Base-by-base conservation (phyloP, 2,797 vertebrate species). In the Clamator glandarius region DNA sequence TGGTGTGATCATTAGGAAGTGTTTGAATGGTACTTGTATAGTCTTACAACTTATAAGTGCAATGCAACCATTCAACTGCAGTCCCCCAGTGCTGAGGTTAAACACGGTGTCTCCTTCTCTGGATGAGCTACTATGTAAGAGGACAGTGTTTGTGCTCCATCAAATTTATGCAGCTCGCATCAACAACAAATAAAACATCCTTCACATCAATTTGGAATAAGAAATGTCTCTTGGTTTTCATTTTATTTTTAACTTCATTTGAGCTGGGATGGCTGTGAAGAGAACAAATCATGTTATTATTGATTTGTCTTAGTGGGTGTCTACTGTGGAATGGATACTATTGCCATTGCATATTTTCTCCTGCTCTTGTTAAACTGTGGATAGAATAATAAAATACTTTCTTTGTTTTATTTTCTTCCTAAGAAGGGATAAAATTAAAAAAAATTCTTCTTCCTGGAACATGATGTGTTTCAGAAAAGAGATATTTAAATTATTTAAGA, bases 401-500 rank as follows among this genome's bases (percentile, higher is more conserved):
- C 9, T 69, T 17, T 79, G 66, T 29, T 84, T 85, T 69, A 66
- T 74, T 81, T 90, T 73, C 36, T 79, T 94, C 44, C 62, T 26
- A 77, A 86, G 51, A 90, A 70, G 48, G 29, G 67, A 86, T 90
- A 87, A 88, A 86, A 87, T 67, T 70, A 26, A 78, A 75, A 61
- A 75, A 61, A 93, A 67, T 5, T 79, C n/a, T 90, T 85, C 33
- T 90, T 85, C n/a, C 17, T 64, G 69, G 44, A 80, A 88, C 85
- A 46, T 12, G 23, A 57, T n/a, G 6, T 19, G 42, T 89, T 87
- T 94, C 39, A 95, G 64, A 89, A 91, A 80, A 88, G 10, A 90
- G 33, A 50, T 52, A 57, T 55, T 74, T 91, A 57, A 78, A 89
- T 96, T 78, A 88, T 97, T 95, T 91, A 96, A 84, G 52, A 76